These are phyloP conservation scores for Aphidius gifuensis DNA, from an alignment of 1,140 invertebrate genomes.

Conservation along the genomic window DNA sequence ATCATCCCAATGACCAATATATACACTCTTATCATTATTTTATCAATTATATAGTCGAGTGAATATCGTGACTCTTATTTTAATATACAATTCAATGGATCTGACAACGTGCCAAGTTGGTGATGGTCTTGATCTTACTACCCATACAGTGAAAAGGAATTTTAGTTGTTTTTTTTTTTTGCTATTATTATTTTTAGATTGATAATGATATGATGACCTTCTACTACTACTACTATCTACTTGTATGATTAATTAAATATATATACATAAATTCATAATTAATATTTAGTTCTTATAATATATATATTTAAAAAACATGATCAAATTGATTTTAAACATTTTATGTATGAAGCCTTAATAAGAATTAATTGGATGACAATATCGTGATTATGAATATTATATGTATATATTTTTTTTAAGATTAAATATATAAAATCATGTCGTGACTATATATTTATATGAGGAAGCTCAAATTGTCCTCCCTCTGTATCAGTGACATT, in stretches of 20 bases:
- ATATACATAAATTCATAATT: no score
- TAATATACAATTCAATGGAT: conserved; percentile 15
- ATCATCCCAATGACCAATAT: neutral
- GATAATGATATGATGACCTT: neutral
- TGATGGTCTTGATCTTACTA: conserved; percentile 7
- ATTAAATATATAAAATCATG: no score
- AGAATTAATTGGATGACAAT: no score
- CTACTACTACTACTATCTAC: no score
- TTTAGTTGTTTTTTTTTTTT: conserved; percentile 4
- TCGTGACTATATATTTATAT: conserved; percentile 1
- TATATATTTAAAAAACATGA: no score
- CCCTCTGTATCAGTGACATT: no score
- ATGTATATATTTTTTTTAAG: no score
- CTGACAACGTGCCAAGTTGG: neutral
- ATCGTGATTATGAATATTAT: no score
- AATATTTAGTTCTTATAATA: no score
- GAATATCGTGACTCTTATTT: conserved; percentile 11
- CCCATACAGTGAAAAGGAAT: conserved; percentile 7
- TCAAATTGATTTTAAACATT: no score
- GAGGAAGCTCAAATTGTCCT: neutral
- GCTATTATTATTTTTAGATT: neutral
- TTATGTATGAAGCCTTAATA: no score
- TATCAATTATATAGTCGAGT: conserved; percentile 5
- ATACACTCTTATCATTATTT: neutral
- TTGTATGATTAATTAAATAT: no score